Evolutionary conservation across 2,888 invertebrate species (phyloP), one percentile per base, ranked within the genome.

Genomic region (Lithophane semibrunnea): DNA sequence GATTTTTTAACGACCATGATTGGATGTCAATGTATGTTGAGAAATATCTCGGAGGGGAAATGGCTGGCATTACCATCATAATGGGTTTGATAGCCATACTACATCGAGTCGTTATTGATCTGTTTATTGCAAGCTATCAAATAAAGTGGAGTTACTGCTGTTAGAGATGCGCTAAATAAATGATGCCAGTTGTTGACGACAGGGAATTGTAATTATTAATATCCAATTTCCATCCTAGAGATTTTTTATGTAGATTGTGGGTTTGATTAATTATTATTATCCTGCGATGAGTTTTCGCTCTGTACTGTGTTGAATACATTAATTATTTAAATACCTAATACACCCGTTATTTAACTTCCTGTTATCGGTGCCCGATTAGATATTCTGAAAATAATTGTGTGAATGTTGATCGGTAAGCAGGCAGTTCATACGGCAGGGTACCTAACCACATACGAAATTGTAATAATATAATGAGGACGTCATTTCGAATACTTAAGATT

Each of bases 21-120:
- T 71, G 60, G 67, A 67, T 72, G 78, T 47, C 61, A 81, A 67
- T 75, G 81, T 52, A 18, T 69, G 42, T 65, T 60, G 68, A 77
- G 82, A 75, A 66, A 77, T 79, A 71, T 65, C 21, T 72, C 44
- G 37, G 44, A 72, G 73, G 76, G 66, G 77, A 82, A 85, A 80
- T 70, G 76, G 24, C 54, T 73, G 75, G 76, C 65, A 54, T 29
- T 65, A 70, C 65, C 73, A 78, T 76, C 64, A 66, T 80, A 78
- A 82, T 66, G 52, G 65, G 80, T 81, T 80, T 84, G 86, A 87
- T 83, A 84, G 82, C 79, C 73, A 64, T 61, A 72, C 63, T 74
- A 56, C 75, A 84, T 85, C 61, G 80, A 79, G 77, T 81, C 79
- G 85, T 89, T 77, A 92, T 90, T 91, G 91, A 87, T 86, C 86